These are phyloP conservation scores for Lutraria lutraria DNA, from an alignment of 2,888 invertebrate species.

Conservation along the genomic window DNA sequence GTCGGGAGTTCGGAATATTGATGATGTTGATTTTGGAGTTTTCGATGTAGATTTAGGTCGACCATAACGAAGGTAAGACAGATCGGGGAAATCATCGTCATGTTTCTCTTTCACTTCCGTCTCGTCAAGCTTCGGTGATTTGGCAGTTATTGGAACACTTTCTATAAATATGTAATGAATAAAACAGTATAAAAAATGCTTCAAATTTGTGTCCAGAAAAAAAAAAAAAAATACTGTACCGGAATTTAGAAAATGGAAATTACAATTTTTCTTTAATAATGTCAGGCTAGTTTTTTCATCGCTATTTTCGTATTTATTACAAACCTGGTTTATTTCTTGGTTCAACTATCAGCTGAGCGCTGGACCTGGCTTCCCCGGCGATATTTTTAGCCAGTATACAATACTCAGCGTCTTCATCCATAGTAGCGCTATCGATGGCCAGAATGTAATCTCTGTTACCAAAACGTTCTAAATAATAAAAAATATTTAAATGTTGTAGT, in stretches of 20 bases:
- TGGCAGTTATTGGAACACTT: constrained; percentile 57
- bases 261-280: no score
- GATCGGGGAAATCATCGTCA: constrained; percentile 45
- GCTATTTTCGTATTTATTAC: background rate
- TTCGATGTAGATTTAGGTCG: constrained; percentile 31
- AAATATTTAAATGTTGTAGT: background rate
- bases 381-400: constrained; percentile 83
- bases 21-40: constrained; percentile 10
- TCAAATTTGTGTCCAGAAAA: background rate
- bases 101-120: constrained; percentile 33
- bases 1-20: constrained; percentile 24
- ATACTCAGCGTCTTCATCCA: constrained; percentile 86
- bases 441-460: constrained; percentile 86
- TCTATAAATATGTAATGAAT: constrained; percentile 33
- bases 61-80: constrained; percentile 56
- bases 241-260: no score
- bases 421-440: constrained; percentile 80
- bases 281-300: no score
- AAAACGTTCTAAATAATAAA: constrained; percentile 80
- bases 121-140: constrained; percentile 41
- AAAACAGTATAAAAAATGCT: background rate
- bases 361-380: constrained; percentile 80
- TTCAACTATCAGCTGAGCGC: constrained; percentile 84
- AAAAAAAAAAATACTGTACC: background rate
- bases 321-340: constrained; percentile 76